Conservation (phyloP, 2,888 invertebrate genomes). For the Lottia gigantea region DNA sequence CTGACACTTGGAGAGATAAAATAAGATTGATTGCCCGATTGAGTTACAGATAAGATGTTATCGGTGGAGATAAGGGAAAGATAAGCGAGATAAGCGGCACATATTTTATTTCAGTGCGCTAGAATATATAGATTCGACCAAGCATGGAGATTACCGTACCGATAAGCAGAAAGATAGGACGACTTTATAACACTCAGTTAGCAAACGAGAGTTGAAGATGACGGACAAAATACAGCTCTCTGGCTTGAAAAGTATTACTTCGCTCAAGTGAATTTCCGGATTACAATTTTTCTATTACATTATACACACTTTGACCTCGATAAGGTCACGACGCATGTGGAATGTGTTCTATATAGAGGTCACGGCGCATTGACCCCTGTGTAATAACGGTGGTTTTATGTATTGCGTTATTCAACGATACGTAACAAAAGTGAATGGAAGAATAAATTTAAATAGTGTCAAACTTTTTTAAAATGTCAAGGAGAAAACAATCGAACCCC, state of each 20-base stretch:
- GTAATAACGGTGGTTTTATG: too few relatives aligned
- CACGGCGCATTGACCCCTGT: conserved; percentile 4
- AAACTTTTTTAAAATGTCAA: background rate
- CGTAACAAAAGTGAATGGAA: conserved; percentile 7
- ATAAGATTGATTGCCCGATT: conserved; percentile 8
- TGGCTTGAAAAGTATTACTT: background rate
- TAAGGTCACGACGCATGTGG: conserved; percentile 5
- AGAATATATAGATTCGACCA: conserved; percentile 1
- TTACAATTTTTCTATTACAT: background rate
- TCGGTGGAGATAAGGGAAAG: background rate
- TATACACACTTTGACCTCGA: background rate
- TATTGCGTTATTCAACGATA: conserved; percentile 1
- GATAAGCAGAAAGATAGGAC: background rate
- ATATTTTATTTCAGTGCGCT: conserved; percentile 7
- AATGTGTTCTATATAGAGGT: background rate
- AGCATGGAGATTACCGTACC: conserved; percentile 5
- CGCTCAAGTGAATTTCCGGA: background rate
- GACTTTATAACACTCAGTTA: conserved; percentile 4
- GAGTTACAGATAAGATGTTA: conserved; percentile 5
- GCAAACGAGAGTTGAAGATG: background rate
- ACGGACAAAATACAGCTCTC: background rate
- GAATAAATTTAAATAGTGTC: background rate
- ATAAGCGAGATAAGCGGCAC: conserved; percentile 2
- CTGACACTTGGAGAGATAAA: conserved; percentile 11
- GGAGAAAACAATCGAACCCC: conserved; percentile 1